phyloP scores from a whole-genome alignment of 2,797 vertebrate species.

The Phataginus tricuspis region DNA sequence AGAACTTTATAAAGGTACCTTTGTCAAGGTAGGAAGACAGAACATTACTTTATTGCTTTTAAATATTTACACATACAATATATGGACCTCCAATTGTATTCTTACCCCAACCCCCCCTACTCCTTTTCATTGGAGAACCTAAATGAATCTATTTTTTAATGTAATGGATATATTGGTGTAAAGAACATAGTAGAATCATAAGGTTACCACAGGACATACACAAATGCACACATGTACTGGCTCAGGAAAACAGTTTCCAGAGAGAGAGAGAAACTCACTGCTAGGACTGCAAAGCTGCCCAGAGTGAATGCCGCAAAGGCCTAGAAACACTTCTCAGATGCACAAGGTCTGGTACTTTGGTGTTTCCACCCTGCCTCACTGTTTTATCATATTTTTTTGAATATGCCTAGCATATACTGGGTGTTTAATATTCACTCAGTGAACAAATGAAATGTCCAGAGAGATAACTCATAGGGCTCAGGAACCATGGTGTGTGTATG shows the following conservation, averaged over 20 bases:
- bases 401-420: not conserved
- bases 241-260: not conserved
- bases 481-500: not conserved
- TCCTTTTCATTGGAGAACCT: not conserved
- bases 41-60: not conserved
- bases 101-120: not conserved
- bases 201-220: not conserved
- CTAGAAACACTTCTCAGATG: not conserved
- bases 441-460: not conserved
- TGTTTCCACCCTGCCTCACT: not conserved
- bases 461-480: not conserved
- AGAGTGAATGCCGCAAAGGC: not conserved
- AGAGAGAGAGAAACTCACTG: not conserved
- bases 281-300: not conserved
- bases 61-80: not conserved
- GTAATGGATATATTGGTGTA: not conserved
- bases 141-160: slow-evolving; percentile 4
- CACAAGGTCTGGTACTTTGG: not conserved
- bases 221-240: not conserved
- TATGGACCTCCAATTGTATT: not conserved
- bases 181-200: not conserved
- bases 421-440: not conserved
- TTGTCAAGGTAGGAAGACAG: not conserved
- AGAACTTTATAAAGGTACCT: not conserved
- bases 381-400: not conserved